Evolutionary conservation across 2,113 vertebrate species (phyloP), one percentile per base, ranked within the genome.

Genomic region (Platysteira castanea): DNA sequence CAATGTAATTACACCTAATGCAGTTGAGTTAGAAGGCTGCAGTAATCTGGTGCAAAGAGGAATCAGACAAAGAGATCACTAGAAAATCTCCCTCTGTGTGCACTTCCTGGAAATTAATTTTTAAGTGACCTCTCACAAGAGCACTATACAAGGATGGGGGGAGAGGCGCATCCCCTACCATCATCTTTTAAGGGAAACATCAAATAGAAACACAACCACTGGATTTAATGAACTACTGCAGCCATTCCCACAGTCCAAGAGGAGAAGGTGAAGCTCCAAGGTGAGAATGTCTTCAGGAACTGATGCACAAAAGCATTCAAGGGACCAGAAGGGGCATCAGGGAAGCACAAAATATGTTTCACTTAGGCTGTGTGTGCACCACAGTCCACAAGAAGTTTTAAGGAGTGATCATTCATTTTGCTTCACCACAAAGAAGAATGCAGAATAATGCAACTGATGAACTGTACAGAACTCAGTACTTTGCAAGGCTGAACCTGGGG

Each of bases 1-100:
- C 0, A 0, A 44, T 11, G 13, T 28, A 26, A 65, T 84, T 80
- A 37, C 14, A 49, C 22, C 26, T 31, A 46, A 53, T 5, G 28
- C 11, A 70, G 17, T 1, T 37, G 21, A 84, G 27, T 71, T 60
- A 42, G 13, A 83, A 59, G 41, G 30, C 17, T 87, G 19, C 56
- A 69, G 12, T 22, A 54, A 46, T 5, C 18, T 47, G 30, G 26
- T 75, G n/a, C 39, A 76, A 82, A 63, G 11, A 79, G 39, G 41
- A 74, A 69, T 24, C 46, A 22, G 23, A 50, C 22, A 37, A 67
- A 67, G 53, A 35, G 21, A 39, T 59, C 28, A 46, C 26, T 41
- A 70, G 35, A 6, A 57, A 42, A 46, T n/a, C 10, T 83, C n/a
- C 50, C 28, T 77, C 21, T 33, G 10, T 2, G 2, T 31, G 23